Base-by-base conservation (phyloP, 2,888 invertebrate species). In the Xylocampa areola region DNA sequence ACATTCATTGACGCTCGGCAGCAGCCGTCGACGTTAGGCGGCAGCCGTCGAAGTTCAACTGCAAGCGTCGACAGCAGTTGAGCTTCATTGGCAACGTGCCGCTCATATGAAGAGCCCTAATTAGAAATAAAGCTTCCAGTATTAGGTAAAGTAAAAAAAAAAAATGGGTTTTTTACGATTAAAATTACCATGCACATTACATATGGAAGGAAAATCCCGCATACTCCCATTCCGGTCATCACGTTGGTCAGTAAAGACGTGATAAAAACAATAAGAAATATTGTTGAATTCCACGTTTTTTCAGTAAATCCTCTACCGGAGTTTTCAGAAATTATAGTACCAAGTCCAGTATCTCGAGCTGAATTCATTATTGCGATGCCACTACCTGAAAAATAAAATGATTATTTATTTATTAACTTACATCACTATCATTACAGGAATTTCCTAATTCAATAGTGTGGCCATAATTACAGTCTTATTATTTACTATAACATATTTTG, bases 151-250 rank as follows among this genome's bases (percentile, higher is more conserved):
- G n/a, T n/a, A n/a, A n/a, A n/a, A n/a, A n/a, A n/a, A n/a, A n/a
- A n/a, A n/a, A n/a, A n/a, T n/a, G n/a, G n/a, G n/a, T 10, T 7
- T 2, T 1, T 4, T 4, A 41, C 1, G 7, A 17, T 8, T 13
- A 32, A 25, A 14, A 41, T 63, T 71, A 90, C 90, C 84, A 87
- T 76, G 41, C 76, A 69, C 4, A 89, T 14, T 4, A 89, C 66
- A 14, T 84, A 76, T 0, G 91, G 91, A 37, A 86, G 32, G 7
- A 82, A 77, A 0, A 80, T 2, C 2, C 65, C 55, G 13, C 82
- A 77, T 0, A 80, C 81, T 1, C 85, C 87, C 0, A 80, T 67
- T 1, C 85, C 77, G 0, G 85, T 61, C 81, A 86, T 85, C 0
- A 77, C 2, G 43, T 88, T 90, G 0, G 82, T 57, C 5, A 87